Conservation (phyloP, 2,888 invertebrate species). For the Caenorhabditis virilis region DNA sequence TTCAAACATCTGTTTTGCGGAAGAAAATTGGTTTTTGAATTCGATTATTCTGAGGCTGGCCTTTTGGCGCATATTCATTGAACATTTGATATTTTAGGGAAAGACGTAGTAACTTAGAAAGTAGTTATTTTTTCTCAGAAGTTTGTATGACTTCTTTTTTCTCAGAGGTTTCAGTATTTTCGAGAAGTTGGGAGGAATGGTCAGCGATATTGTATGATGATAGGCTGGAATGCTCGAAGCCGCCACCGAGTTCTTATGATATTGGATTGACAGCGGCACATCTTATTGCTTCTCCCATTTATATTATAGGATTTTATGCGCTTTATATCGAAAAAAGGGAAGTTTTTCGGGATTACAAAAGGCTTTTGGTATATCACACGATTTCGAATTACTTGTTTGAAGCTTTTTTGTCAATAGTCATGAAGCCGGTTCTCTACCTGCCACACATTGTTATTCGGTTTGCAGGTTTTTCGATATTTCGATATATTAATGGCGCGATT, state of each 20-base stretch:
- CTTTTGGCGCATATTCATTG: too few relatives aligned
- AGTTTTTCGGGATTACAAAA: constrained; percentile 18
- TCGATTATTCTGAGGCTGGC: too few relatives aligned
- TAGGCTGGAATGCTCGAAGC: constrained; percentile 18
- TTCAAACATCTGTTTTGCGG: too few relatives aligned
- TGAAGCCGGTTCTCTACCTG: constrained; percentile 23
- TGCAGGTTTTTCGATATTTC: constrained; percentile 6
- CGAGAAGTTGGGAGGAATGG: constrained; percentile 14
- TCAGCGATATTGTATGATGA: constrained; percentile 18
- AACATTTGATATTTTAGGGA: too few relatives aligned
- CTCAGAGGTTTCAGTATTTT: constrained; percentile 18
- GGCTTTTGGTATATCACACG: constrained; percentile 19
- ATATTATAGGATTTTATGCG: constrained; percentile 16
- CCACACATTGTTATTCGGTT: constrained; percentile 17
- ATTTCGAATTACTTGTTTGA: constrained; percentile 22
- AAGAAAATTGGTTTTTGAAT: too few relatives aligned
- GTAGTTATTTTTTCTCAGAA: too few relatives aligned
- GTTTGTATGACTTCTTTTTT: too few relatives aligned
- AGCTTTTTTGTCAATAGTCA: constrained; percentile 11
- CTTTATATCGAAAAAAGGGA: constrained; percentile 13
- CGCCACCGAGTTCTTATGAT: constrained; percentile 16
- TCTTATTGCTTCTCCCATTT: constrained; percentile 24
- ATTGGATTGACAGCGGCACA: constrained; percentile 16
- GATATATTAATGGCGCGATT: constrained; percentile 16
- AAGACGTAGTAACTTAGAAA: too few relatives aligned